These are phyloP conservation scores for Diplodus puntazzo DNA, from an alignment of 2,797 vertebrate genomes.

Conservation along the genomic window DNA sequence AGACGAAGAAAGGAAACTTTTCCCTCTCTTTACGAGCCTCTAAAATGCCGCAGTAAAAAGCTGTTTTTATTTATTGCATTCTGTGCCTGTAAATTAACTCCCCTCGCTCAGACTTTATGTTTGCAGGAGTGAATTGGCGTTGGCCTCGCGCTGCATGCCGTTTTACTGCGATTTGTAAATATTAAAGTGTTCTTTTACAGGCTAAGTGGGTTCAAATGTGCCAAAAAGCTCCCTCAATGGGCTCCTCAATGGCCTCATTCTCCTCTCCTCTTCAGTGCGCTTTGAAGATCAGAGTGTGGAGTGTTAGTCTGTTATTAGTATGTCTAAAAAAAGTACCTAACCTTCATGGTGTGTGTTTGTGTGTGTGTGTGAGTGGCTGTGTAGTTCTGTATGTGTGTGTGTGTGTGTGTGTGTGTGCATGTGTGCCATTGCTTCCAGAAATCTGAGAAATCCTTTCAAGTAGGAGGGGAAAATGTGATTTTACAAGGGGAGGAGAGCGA, in stretches of 20 bases:
- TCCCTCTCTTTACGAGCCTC: conserved; percentile 75
- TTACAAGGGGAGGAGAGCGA: conserved; percentile 50
- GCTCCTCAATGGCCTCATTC: conserved; percentile 54
- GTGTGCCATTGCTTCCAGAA: conserved; percentile 60
- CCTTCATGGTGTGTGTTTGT: conserved; percentile 60
- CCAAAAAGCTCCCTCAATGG: conserved; percentile 65
- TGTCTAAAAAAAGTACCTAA: conserved; percentile 73
- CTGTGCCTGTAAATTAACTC: conserved; percentile 67
- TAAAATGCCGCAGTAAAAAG: conserved; percentile 70
- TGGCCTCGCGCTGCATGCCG: conserved; percentile 34
- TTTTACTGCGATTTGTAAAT: conserved; percentile 78
- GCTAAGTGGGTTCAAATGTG: conserved; percentile 72
- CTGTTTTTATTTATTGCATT: conserved; percentile 76
- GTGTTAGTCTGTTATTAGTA: conserved; percentile 80
- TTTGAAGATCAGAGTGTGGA: conserved; percentile 78
- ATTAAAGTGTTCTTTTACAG: conserved; percentile 77
- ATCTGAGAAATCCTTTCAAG: conserved; percentile 77
- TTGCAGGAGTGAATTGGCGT: conserved; percentile 53
- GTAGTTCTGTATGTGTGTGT: neutral
- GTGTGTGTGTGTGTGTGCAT: conserved; percentile 14
- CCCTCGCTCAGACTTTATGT: conserved; percentile 52
- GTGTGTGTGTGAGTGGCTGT: conserved; percentile 2
- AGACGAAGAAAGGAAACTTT: conserved; percentile 71
- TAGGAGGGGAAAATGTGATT: conserved; percentile 68
- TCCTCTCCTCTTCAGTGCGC: conserved; percentile 59